A percentile compares a stretch with the other conserved stretches of the same genome.
phyloP scores from a whole-genome alignment of 2,888 invertebrate species.

The Hedychridium roseum region DNA sequence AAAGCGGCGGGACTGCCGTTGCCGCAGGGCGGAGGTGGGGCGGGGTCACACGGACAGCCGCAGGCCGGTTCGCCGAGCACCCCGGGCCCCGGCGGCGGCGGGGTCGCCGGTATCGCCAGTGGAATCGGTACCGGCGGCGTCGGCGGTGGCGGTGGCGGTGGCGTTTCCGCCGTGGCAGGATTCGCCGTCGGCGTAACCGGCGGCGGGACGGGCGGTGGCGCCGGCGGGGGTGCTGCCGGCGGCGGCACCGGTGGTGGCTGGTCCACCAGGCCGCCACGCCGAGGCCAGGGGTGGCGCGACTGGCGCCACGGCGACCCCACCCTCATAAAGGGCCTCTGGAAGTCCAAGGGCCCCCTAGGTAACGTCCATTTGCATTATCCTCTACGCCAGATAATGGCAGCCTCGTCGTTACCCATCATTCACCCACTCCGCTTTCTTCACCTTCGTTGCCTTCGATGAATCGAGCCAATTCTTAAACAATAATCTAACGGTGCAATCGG shows the following conservation, averaged over 20 bases:
- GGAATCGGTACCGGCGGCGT: conserved; percentile 35
- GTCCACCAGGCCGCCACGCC: conserved; percentile 48
- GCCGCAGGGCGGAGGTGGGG: conserved; percentile 69
- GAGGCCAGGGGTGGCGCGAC: conserved; percentile 74
- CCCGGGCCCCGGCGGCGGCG: conserved; percentile 46
- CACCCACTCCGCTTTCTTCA: no score
- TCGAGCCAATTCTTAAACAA: no score
- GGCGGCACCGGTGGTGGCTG: conserved; percentile 65
- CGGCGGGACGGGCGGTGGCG: conserved; percentile 42
- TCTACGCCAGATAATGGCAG: no score
- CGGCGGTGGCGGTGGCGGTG: conserved; percentile 44
- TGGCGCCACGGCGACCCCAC: conserved; percentile 78
- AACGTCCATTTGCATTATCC: conserved; percentile 37
- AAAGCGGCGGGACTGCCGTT: conserved; percentile 65
- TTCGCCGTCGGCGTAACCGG: conserved; percentile 62
- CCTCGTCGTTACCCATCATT: no score
- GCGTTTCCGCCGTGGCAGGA: conserved; percentile 8
- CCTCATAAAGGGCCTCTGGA: conserved; percentile 77
- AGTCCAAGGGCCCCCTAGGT: conserved; percentile 77
- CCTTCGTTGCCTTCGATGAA: no score
- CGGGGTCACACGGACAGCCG: conserved; percentile 65
- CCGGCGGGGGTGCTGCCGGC: conserved; percentile 60
- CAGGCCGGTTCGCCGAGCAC: conserved; percentile 61
- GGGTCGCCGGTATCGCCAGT: conserved; percentile 59
- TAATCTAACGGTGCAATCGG: no score